Percentiles rank a stretch among this genome's conserved stretches.
These are phyloP conservation scores for Mythimna impura DNA, from an alignment of 2,888 invertebrate species.

Conservation along the genomic window DNA sequence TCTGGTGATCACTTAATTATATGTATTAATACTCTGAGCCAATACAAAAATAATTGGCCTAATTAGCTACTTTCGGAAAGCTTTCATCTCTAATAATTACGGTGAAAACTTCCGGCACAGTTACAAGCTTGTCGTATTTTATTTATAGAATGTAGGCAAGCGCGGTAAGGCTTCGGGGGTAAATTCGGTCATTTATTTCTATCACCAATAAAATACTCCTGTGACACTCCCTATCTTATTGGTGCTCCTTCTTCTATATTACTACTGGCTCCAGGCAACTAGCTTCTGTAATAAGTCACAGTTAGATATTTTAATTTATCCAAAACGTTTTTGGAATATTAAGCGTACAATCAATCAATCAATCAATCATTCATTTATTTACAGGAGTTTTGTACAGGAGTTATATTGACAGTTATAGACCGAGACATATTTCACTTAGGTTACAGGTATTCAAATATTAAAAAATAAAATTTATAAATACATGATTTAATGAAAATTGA, in stretches of 20 bases:
- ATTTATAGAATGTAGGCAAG: slow-evolving; percentile 28
- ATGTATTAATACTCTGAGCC: neutral
- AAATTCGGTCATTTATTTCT: slow-evolving; percentile 18
- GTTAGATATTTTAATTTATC: too few species aligned
- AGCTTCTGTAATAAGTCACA: neutral
- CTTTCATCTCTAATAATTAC: slow-evolving; percentile 20
- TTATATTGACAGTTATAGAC: too few species aligned
- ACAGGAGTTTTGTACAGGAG: too few species aligned
- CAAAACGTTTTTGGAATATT: too few species aligned
- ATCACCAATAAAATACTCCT: slow-evolving; percentile 12
- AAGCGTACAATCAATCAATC: too few species aligned
- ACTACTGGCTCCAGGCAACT: too few species aligned
- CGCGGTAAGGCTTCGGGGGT: neutral
- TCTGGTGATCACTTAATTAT: neutral
- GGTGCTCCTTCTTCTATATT: neutral
- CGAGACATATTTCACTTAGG: too few species aligned
- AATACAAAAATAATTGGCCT: slow-evolving; percentile 18
- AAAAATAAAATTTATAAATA: too few species aligned
- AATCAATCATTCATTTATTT: too few species aligned
- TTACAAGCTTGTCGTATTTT: slow-evolving; percentile 28
- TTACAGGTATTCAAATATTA: too few species aligned
- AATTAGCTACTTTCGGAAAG: slow-evolving; percentile 19
- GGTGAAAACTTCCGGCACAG: slow-evolving; percentile 20
- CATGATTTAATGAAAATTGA: too few species aligned
- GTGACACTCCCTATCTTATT: neutral